Evolutionary conservation across 2,888 invertebrate species (phyloP).

Genomic region (Mactromeris polynyma): DNA sequence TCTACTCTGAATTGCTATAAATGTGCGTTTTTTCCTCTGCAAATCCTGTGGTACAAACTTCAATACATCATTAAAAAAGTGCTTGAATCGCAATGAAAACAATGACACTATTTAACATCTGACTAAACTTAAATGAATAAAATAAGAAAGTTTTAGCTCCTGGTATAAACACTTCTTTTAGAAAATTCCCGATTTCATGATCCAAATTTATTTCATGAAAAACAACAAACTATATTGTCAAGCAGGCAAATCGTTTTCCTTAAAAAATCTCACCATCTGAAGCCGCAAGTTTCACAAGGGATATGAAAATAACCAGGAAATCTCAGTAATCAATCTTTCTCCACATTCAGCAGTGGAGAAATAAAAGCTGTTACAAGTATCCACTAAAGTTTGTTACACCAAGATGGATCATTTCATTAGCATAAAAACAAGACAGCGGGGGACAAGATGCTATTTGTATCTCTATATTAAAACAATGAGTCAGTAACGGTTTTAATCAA

Average conservation of each 20-base stretch:
- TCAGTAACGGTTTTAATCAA: slow-evolving; percentile 55
- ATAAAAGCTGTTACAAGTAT: slow-evolving; percentile 21
- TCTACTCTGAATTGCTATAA: too few relatives aligned
- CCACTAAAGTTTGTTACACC: slow-evolving; percentile 6
- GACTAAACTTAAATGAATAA: too few relatives aligned
- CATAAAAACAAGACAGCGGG: slow-evolving; percentile 1
- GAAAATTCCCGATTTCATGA: too few relatives aligned
- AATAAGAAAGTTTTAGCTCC: too few relatives aligned
- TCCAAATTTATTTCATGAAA: too few relatives aligned
- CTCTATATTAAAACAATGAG: slow-evolving; percentile 58
- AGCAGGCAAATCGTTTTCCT: neutral
- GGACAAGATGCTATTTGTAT: slow-evolving; percentile 40
- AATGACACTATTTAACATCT: too few relatives aligned
- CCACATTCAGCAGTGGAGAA: neutral
- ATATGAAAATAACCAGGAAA: neutral
- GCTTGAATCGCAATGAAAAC: too few relatives aligned
- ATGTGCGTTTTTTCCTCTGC: too few relatives aligned
- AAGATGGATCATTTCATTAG: slow-evolving; percentile 55
- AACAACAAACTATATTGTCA: too few relatives aligned
- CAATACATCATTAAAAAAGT: too few relatives aligned
- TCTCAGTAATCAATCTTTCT: slow-evolving; percentile 8
- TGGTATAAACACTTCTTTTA: too few relatives aligned
- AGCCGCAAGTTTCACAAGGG: neutral
- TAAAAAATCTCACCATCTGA: neutral
- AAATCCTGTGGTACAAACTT: too few relatives aligned